A percentile compares a stretch with the other conserved stretches of the same genome.
Evolutionary conservation across 2,797 vertebrate species (phyloP).

Genomic region (Oreochromis mossambicus): DNA sequence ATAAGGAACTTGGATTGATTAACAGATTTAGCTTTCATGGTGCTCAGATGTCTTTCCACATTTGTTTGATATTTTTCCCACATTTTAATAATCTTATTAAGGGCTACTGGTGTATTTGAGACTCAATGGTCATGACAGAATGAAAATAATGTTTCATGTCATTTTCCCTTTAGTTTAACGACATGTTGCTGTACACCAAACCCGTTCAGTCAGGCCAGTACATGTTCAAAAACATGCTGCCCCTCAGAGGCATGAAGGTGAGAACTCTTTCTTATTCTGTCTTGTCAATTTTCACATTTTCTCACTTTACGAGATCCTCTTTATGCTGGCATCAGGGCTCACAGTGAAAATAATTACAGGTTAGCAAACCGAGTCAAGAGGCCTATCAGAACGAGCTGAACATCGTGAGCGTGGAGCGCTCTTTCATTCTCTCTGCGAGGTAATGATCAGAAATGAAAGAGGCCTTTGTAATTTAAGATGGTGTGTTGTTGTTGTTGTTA

Average conservation of each 20-base stretch:
- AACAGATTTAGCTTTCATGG: neutral
- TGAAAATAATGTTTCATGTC: neutral
- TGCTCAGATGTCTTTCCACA: neutral
- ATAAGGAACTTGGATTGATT: neutral
- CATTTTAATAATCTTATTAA: neutral
- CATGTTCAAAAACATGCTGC: constrained; percentile 92
- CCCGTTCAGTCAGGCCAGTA: constrained; percentile 89
- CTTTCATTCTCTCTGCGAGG: constrained; percentile 96
- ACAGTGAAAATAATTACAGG: constrained; percentile 72
- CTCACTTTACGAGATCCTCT: neutral
- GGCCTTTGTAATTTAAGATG: neutral
- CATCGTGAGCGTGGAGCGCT: constrained; percentile 96
- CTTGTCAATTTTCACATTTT: neutral
- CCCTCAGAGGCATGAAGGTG: constrained; percentile 93
- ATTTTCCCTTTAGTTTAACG: constrained; percentile 85
- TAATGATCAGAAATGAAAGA: constrained; percentile 45
- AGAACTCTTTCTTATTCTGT: constrained; percentile 22
- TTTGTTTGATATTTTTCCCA: neutral
- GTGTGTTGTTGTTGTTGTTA: neutral
- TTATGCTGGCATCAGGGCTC: neutral
- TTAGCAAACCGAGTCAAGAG: constrained; percentile 92
- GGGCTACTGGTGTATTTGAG: neutral
- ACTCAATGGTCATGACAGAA: neutral
- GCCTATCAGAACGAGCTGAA: constrained; percentile 94
- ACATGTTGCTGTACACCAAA: constrained; percentile 89